These are phyloP conservation scores for Colostygia pectinataria DNA, from an alignment of 2,888 invertebrate genomes.

Conservation along the genomic window DNA sequence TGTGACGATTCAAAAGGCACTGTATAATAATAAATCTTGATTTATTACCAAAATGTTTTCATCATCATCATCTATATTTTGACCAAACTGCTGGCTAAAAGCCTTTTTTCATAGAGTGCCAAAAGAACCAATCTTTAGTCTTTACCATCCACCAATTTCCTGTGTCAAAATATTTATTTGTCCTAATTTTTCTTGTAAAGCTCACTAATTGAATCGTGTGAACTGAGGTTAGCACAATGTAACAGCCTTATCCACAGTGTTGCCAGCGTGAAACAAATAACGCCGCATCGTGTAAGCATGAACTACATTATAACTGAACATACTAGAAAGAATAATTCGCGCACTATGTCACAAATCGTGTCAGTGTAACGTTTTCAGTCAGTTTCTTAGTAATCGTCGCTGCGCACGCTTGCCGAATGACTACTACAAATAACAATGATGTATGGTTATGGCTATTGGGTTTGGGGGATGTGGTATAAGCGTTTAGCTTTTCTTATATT, in stretches of 20 bases:
- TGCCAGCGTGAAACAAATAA: not conserved
- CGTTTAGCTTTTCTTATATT: not conserved
- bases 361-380: slow-evolving; percentile 55
- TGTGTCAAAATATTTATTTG: no score
- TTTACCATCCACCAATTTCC: no score
- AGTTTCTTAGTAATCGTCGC: slow-evolving; percentile 68
- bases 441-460: slow-evolving; percentile 62
- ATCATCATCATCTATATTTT: no score
- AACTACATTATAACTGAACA: not conserved
- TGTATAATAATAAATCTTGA: no score
- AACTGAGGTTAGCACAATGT: not conserved
- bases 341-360: slow-evolving; percentile 49
- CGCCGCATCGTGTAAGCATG: not conserved
- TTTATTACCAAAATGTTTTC: no score
- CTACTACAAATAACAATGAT: slow-evolving; percentile 77
- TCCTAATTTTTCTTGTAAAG: no score
- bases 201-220: not conserved
- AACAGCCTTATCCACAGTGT: not conserved
- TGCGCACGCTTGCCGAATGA: slow-evolving; percentile 67
- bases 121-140: no score
- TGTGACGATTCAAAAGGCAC: no score
- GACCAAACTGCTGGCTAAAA: no score
- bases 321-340: slow-evolving; percentile 11
- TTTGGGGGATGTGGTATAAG: slow-evolving; percentile 24
- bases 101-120: no score